These are phyloP conservation scores for Maccullochella peelii DNA, from an alignment of 2,113 vertebrate genomes.

Conservation along the genomic window DNA sequence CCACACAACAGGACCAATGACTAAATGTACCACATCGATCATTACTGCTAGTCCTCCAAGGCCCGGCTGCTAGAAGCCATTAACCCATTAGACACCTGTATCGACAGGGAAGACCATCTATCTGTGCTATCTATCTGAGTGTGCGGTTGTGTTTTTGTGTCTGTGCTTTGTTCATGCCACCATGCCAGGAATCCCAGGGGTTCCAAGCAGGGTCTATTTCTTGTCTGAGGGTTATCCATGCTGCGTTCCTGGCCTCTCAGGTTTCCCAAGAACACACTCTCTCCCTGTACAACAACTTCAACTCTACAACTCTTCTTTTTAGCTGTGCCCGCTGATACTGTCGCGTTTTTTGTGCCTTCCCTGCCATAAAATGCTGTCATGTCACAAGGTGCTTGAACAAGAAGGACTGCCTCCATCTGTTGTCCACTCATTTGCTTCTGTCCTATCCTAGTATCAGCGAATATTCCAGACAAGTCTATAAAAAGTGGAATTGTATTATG, in stretches of 20 bases:
- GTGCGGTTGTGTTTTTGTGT: constrained; percentile 9
- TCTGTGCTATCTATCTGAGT: background rate
- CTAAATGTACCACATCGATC: constrained; percentile 73
- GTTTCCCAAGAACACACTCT: constrained; percentile 50
- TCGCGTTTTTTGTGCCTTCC: background rate
- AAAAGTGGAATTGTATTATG: background rate
- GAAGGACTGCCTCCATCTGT: background rate
- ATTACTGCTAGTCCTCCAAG: constrained; percentile 47
- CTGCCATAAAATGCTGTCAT: background rate
- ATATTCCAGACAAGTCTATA: constrained; percentile 7
- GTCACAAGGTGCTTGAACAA: background rate
- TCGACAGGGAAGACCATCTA: constrained; percentile 39
- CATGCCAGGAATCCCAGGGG: constrained; percentile 64
- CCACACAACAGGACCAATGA: constrained; percentile 45
- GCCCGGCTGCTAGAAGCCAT: constrained; percentile 44
- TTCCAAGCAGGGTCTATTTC: constrained; percentile 78
- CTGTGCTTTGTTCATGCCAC: constrained; percentile 8
- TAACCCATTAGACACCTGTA: constrained; percentile 76
- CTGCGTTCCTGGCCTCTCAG: constrained; percentile 41
- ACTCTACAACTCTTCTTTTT: constrained; percentile 24
- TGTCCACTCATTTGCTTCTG: background rate
- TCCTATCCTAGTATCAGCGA: background rate
- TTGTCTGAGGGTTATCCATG: constrained; percentile 68
- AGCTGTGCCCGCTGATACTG: background rate
- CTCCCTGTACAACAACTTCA: constrained; percentile 22